Evolutionary conservation across 2,113 vertebrate species (phyloP).

Genomic region (Dasyurus viverrinus): DNA sequence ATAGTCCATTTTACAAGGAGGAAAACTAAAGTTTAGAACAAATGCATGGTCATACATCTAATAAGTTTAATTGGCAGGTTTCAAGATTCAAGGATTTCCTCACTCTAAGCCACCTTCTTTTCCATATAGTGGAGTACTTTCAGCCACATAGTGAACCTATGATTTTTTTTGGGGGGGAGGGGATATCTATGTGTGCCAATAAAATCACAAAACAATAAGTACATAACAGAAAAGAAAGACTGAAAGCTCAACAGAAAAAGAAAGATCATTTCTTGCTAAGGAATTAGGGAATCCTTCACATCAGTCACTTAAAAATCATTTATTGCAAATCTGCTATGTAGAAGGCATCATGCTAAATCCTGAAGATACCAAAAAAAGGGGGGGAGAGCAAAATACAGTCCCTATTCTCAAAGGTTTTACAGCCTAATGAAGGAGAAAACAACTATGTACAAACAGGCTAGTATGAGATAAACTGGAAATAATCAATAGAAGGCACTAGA

Average conservation of each 20-base stretch:
- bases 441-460: neutral
- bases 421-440: neutral
- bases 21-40: neutral
- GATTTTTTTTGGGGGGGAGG: neutral
- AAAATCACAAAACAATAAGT: neutral
- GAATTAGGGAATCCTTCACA: neutral
- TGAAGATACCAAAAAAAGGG: neutral
- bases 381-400: neutral
- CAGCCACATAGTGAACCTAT: neutral
- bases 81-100: neutral
- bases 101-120: neutral
- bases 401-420: too few species aligned
- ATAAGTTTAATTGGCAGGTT: too few species aligned
- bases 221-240: neutral
- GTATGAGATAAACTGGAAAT: neutral
- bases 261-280: neutral
- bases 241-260: neutral
- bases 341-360: neutral
- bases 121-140: neutral
- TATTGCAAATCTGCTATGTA: neutral
- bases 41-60: neutral
- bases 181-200: neutral
- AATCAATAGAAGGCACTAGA: neutral
- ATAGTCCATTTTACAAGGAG: neutral
- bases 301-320: neutral